phyloP scores from a whole-genome alignment of 2,888 invertebrate species.

The Cantharis lateralis region DNA sequence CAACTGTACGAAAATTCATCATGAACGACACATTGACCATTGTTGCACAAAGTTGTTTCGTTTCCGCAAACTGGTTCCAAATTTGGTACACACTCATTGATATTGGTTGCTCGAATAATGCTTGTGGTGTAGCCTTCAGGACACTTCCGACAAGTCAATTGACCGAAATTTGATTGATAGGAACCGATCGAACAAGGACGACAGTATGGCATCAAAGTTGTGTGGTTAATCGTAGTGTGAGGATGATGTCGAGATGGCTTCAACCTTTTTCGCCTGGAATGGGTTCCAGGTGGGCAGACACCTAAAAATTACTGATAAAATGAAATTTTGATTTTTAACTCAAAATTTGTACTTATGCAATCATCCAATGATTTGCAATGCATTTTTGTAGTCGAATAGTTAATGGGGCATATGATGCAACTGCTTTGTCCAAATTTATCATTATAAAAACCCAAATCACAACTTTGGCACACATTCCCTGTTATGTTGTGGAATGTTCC shows the following conservation, averaged over 20 bases:
- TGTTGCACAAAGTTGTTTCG: slow-evolving; percentile 58
- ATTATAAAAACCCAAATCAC: slow-evolving; percentile 65
- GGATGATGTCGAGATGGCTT: slow-evolving; percentile 42
- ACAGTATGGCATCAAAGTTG: slow-evolving; percentile 62
- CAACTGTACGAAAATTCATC: slow-evolving; percentile 56
- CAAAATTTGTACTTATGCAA: slow-evolving; percentile 59
- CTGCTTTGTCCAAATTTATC: slow-evolving; percentile 58
- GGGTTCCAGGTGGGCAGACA: slow-evolving; percentile 62
- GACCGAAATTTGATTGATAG: slow-evolving; percentile 65
- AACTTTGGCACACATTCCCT: slow-evolving; percentile 61
- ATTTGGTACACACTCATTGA: slow-evolving; percentile 57
- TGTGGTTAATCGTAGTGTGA: slow-evolving; percentile 44
- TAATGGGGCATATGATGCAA: slow-evolving; percentile 63
- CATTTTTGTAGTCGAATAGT: slow-evolving; percentile 61
- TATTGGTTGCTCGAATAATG: slow-evolving; percentile 50
- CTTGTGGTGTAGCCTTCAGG: slow-evolving; percentile 60
- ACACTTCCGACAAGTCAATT: slow-evolving; percentile 62
- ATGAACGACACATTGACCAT: slow-evolving; percentile 50
- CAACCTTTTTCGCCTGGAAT: slow-evolving; percentile 50
- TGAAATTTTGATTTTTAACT: background rate
- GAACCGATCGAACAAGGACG: slow-evolving; percentile 62
- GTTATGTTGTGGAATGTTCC: slow-evolving; percentile 67
- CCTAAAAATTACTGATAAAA: slow-evolving; percentile 50
- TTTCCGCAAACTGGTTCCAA: slow-evolving; percentile 57
- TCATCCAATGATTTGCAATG: slow-evolving; percentile 56